A percentile compares a stretch with the other conserved stretches of the same genome.
phyloP scores from a whole-genome alignment of 2,888 invertebrate species.

The Pristionchus entomophagus region DNA sequence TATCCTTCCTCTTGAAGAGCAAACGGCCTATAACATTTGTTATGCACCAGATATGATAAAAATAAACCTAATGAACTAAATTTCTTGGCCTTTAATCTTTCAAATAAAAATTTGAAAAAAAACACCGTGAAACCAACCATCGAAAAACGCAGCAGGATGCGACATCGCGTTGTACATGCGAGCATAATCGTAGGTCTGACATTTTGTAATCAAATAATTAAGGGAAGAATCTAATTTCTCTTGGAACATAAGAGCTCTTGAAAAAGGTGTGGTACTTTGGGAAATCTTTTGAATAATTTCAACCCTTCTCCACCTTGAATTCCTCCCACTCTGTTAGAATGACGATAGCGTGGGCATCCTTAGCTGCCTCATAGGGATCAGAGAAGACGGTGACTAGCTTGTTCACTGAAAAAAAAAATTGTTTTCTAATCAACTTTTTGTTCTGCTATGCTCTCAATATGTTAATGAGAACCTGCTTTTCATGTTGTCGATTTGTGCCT shows the following conservation, averaged over 20 bases:
- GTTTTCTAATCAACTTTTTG: too few relatives aligned
- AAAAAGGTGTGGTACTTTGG: too few relatives aligned
- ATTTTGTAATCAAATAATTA: conserved; percentile 33
- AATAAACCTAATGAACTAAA: too few relatives aligned
- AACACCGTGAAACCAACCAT: too few relatives aligned
- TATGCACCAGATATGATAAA: too few relatives aligned
- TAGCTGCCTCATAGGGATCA: conserved; percentile 91
- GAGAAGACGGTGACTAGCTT: conserved; percentile 85
- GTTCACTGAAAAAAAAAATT: conserved; percentile 72
- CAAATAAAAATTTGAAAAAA: too few relatives aligned
- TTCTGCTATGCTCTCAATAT: too few relatives aligned
- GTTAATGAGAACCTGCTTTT: too few relatives aligned
- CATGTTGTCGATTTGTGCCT: too few relatives aligned
- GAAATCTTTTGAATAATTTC: too few relatives aligned
- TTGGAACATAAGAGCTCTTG: too few relatives aligned
- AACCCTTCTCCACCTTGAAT: conserved; percentile 85
- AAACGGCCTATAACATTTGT: conserved; percentile 82
- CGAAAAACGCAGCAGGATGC: conserved; percentile 98
- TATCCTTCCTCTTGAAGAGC: conserved; percentile 88
- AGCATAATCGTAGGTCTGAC: conserved; percentile 87
- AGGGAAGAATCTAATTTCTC: neutral
- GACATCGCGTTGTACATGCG: conserved; percentile 93
- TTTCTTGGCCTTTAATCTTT: too few relatives aligned
- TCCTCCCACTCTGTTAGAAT: conserved; percentile 99
- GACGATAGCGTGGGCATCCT: conserved; percentile 92